Percentiles rank a stretch among this genome's conserved stretches.
phyloP scores from a whole-genome alignment of 2,888 invertebrate species.

The Trissolcus japonicus region DNA sequence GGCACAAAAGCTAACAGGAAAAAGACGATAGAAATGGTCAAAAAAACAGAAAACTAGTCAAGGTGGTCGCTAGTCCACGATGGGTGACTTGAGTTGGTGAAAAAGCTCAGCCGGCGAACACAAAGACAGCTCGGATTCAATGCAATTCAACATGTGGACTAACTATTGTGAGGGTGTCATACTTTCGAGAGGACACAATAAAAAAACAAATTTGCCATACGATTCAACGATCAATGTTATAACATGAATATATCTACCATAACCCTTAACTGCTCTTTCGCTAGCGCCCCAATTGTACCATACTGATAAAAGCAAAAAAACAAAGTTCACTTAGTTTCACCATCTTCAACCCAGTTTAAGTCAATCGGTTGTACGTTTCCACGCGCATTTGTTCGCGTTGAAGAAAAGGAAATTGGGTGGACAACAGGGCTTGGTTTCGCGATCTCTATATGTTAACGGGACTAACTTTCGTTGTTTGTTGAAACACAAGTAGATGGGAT shows the following conservation, averaged over 20 bases:
- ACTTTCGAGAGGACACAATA: constrained; percentile 58
- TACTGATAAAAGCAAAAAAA: constrained; percentile 66
- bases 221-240: constrained; percentile 74
- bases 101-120: constrained; percentile 67
- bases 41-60: constrained; percentile 72
- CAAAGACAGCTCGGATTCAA: constrained; percentile 58
- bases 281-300: constrained; percentile 74
- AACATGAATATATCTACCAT: constrained; percentile 73
- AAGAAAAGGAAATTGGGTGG: constrained; percentile 14
- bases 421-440: no score
- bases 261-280: constrained; percentile 73
- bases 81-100: constrained; percentile 67
- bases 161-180: constrained; percentile 53
- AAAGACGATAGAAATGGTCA: constrained; percentile 14
- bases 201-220: constrained; percentile 64
- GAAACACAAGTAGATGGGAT: constrained; percentile 76
- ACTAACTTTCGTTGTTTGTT: constrained; percentile 71
- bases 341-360: constrained; percentile 66
- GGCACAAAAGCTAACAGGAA: constrained; percentile 27
- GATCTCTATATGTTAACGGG: neutral
- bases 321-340: constrained; percentile 72
- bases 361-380: constrained; percentile 42
- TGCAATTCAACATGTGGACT: constrained; percentile 20
- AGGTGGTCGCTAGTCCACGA: constrained; percentile 75
- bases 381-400: constrained; percentile 41